Evolutionary conservation across 2,797 vertebrate genomes (phyloP), one percentile per base, ranked within the genome.

Genomic region (Catharus ustulatus): DNA sequence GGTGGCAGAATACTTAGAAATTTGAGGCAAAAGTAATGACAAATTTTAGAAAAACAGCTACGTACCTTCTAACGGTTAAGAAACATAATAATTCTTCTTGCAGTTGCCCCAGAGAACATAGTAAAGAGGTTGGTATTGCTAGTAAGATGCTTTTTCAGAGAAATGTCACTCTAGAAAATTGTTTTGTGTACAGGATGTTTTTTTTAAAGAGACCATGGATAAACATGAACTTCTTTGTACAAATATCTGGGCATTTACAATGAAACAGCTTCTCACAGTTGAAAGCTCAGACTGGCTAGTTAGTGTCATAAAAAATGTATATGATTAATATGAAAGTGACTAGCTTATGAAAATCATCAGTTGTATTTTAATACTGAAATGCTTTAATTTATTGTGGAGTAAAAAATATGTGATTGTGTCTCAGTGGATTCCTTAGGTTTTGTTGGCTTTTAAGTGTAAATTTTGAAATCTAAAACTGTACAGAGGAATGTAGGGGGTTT

Each of bases 331-430:
- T 34, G 72, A 75, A 87, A 87, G 30, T 43, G 27, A 78, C 22
- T 66, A 59, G 26, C 24, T 87, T 89, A 55, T 68, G 16, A 58
- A 73, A 86, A 49, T 92, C 6, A 14, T 68, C 21, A 42, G 32
- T 77, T 88, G 30, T 42, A 55, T 57, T 95, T 96, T 86, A 83
- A 78, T 84, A 27, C n/a, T 77, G 48, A 80, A 92, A 89, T 62
- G 18, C 23, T 89, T 73, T 42, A 77, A 61, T 84, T 73, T 77
- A 61, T 84, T 73, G 14, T 27, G 17, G 38, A 51, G 8, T 7
- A 49, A 63, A 77, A 77, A 43, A 71, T 88, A 55, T 46, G 69
- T 22, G 29, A 62, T 74, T 64, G 11, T 76, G 14, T 68, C 42
- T 79, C 29, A 43, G 9, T 72, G 43, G 16, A 58, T 71, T 92